Evolutionary conservation across 2,113 vertebrate species (phyloP).

Genomic region (Panthera tigris): DNA sequence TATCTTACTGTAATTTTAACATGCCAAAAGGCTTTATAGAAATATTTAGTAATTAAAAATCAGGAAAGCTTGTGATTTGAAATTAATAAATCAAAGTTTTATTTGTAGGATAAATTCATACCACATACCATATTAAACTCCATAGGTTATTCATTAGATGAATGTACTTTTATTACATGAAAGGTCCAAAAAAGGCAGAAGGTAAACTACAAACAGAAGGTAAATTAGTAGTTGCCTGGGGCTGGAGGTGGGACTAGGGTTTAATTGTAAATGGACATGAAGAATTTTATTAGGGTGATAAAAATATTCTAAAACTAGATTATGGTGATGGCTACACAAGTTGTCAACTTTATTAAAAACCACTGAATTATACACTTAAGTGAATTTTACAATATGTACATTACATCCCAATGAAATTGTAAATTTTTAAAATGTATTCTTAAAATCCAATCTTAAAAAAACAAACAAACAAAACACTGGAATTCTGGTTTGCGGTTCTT

Average conservation of each 20-base stretch:
- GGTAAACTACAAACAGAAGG: background rate
- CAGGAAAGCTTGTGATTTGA: background rate
- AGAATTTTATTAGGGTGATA: background rate
- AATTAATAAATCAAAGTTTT: conserved; percentile 2
- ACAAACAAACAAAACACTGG: background rate
- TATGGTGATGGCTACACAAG: background rate
- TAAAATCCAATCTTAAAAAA: background rate
- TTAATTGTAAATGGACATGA: background rate
- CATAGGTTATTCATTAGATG: background rate
- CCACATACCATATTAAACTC: background rate
- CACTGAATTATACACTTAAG: background rate
- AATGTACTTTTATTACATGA: background rate
- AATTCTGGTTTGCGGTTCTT: background rate
- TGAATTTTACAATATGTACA: background rate
- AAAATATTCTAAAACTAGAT: conserved; percentile 17
- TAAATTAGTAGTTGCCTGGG: background rate
- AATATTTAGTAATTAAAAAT: background rate
- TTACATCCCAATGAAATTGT: background rate
- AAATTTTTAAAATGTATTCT: background rate
- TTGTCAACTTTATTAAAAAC: background rate
- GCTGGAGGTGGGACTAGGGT: background rate
- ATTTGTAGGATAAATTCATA: background rate
- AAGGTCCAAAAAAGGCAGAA: background rate
- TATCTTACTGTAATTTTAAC: background rate
- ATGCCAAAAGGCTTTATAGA: background rate